Conservation (phyloP, 2,113 vertebrate species). For the Passer domesticus region DNA sequence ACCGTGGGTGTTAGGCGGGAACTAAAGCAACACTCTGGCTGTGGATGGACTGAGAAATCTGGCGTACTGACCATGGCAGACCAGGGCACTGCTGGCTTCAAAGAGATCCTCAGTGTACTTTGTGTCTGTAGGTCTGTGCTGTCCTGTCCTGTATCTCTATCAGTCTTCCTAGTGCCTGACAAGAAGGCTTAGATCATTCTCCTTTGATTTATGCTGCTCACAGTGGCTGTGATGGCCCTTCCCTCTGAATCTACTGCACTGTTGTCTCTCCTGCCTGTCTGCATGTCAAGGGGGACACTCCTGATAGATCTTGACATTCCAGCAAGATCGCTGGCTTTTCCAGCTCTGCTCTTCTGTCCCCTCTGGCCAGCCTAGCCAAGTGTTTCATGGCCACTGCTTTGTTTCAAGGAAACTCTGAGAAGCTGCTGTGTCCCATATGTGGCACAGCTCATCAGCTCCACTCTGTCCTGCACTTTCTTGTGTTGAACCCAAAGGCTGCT, state of each 20-base stretch:
- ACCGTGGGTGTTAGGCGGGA: neutral
- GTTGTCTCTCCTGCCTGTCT: neutral
- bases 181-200: neutral
- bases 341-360: neutral
- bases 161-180: neutral
- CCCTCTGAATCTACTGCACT: fast-evolving
- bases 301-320: neutral
- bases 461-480: neutral
- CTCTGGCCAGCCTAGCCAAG: neutral
- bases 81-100: neutral
- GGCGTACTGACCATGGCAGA: fast-evolving
- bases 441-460: neutral
- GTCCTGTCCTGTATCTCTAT: neutral
- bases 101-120: neutral
- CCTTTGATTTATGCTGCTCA: neutral
- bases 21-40: neutral
- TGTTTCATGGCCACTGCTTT: neutral
- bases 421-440: neutral
- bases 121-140: neutral
- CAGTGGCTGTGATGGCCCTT: neutral
- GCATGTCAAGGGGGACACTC: neutral
- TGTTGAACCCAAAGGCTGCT: neutral
- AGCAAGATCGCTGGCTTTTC: neutral
- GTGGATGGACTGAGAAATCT: neutral
- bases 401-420: neutral